A percentile compares a stretch with the other conserved stretches of the same genome.
Conservation (phyloP, 2,888 invertebrate species). For the Marronus borbonicus region DNA sequence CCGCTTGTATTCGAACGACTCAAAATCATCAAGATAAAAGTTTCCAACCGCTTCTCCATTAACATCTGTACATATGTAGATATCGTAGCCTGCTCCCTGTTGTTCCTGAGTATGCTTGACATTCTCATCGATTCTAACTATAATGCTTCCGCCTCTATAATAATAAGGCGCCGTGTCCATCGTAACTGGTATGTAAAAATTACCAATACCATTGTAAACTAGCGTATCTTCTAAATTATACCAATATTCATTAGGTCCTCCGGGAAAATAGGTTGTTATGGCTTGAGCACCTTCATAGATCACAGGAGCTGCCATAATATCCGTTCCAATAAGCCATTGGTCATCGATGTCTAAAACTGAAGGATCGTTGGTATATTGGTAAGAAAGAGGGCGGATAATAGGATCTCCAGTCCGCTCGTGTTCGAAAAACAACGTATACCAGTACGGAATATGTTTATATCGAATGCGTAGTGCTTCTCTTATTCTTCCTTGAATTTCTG, state of each 20-base stretch:
- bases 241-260: slow-evolving; percentile 92
- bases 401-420: slow-evolving; percentile 87
- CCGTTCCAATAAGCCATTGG: slow-evolving; percentile 83
- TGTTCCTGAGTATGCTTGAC: slow-evolving; percentile 57
- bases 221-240: slow-evolving; percentile 69
- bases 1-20: slow-evolving; percentile 26
- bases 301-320: slow-evolving; percentile 90
- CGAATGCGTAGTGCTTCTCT: slow-evolving; percentile 77
- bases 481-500: slow-evolving; percentile 74
- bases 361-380: slow-evolving; percentile 88
- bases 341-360: slow-evolving; percentile 85
- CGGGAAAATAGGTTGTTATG: slow-evolving; percentile 90
- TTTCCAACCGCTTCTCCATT: slow-evolving; percentile 81
- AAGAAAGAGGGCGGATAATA: slow-evolving; percentile 90
- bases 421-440: slow-evolving; percentile 93
- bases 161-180: slow-evolving; percentile 58
- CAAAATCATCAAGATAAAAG: slow-evolving; percentile 90
- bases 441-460: slow-evolving; percentile 89
- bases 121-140: slow-evolving; percentile 58
- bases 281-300: slow-evolving; percentile 80
- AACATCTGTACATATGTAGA: slow-evolving; percentile 58
- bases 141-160: slow-evolving; percentile 62
- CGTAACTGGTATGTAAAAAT: slow-evolving; percentile 26
- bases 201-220: slow-evolving; percentile 28
- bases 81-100: slow-evolving; percentile 57